Evolutionary conservation across 2,113 vertebrate genomes (phyloP), one percentile per base, ranked within the genome.

Genomic region (Scytalopus superciliaris): DNA sequence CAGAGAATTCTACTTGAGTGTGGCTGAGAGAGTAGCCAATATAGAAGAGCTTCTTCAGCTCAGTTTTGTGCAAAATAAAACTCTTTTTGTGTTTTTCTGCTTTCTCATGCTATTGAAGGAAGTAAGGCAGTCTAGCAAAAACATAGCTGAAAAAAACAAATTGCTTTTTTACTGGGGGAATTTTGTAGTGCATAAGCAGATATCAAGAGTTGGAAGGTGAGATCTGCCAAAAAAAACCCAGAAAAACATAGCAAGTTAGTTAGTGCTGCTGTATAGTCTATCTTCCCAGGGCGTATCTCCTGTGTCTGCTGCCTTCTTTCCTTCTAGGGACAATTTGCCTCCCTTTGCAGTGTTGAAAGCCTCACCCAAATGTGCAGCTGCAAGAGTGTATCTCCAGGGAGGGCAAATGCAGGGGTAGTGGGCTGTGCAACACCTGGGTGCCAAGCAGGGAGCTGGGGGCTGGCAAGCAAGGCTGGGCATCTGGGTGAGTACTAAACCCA

Each of bases 211-310:
- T 79, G 27, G 37, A 92, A 85, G 18, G 14, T n/a, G 7, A 78
- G 10, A 3, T 59, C 79, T 83, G 8, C 35, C 10, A 47, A 8
- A 84, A 76, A 68, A 9, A 23, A 3, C 9, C 23, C 7, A 27
- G 39, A 68, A 59, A 76, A 63, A 19, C 10, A 3, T 31, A 37
- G 17, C 9, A 37, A 53, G 21, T 53, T 66, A 39, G 3, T 49
- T 76, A 30, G 8, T 35, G 23, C 40, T 62, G 37, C 40, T 0
- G 0, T 22, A 19, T 1, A 44, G 6, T 12, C 18, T 87, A 40
- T 12, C 45, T 79, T 84, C 3, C 2, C 35, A 4, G 3, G 18
- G 33, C 27, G 39, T 15, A n/a, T 18, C 16, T 31, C 30, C 28
- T 8, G 9, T 12, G 14, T 23, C 21, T 87, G 19, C 28, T 1